Evolutionary conservation across 2,113 vertebrate species (phyloP), one percentile per base, ranked within the genome.

Genomic region (Tapirus terrestris): DNA sequence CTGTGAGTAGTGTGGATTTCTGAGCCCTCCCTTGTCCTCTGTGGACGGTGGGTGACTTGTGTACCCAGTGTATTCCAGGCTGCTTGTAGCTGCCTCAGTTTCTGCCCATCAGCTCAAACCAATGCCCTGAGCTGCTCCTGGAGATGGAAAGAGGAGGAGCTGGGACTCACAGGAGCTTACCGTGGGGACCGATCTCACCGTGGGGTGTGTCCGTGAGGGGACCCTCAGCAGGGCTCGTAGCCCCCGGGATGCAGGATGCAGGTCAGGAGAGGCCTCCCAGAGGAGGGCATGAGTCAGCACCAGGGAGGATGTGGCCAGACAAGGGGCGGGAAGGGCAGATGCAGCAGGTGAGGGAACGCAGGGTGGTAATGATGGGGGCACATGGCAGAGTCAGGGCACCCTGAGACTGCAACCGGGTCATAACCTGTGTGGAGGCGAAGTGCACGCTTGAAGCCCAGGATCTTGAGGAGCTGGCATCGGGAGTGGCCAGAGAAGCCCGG

Each of bases 321-420:
- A 20, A 10, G 12, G 45, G 3, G 13, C 0, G 0, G 33, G 1
- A 43, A 12, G 14, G 53, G 18, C 2, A 8, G 68, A 7, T 31
- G 70, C 16, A 27, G 13, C 5, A 29, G 16, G 29, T 2, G 5
- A 45, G 16, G 31, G 21, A 65, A 33, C 14, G 1, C 29, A 9
- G 61, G 86, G 13, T 4, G 43, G 14, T 31, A 51, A 43, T 16
- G 31, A 53, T 11, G 23, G 23, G 43, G 23, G 31, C 6, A 39
- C 1, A 2, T 29, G 12, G 21, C 16, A 58, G 53, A 27, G 21
- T 48, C 51, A 27, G 36, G 48, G 36, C 27, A 17, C 17, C 27
- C 43, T 27, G 43, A 63, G 67, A 31, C 33, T 29, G 17, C 21
- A 51, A 14, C 36, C 36, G 21, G 25, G 8, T 61, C 48, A 11